Percentiles rank a stretch among this genome's conserved stretches.
phyloP scores from a whole-genome alignment of 1,140 invertebrate genomes.

The Sminthurinus signatus region DNA sequence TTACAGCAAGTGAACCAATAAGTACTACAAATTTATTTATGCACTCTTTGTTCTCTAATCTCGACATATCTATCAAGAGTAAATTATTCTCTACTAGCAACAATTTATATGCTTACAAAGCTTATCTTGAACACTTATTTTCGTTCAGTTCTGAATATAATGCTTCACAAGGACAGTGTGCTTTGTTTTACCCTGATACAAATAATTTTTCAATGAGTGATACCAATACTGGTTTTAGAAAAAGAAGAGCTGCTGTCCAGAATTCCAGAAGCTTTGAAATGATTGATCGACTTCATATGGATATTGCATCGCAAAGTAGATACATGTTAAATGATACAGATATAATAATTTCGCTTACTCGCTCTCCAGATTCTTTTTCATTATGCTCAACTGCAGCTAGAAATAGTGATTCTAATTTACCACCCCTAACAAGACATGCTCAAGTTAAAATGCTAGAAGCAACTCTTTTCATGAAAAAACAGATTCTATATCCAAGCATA shows the following conservation, averaged over 20 bases:
- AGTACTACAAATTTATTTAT: slow-evolving; percentile 17
- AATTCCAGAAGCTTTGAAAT: slow-evolving; percentile 18
- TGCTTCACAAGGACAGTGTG: slow-evolving; percentile 4
- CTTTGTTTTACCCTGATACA: slow-evolving; percentile 17
- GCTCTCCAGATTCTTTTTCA: slow-evolving; percentile 15
- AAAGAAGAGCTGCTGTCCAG: neutral
- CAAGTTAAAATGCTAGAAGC: slow-evolving; percentile 19
- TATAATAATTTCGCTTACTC: slow-evolving; percentile 18
- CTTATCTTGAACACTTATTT: slow-evolving; percentile 1
- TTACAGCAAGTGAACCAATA: slow-evolving; percentile 1
- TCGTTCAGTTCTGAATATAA: neutral
- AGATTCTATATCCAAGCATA: slow-evolving; percentile 20
- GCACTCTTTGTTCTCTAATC: slow-evolving; percentile 12
- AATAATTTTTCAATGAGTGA: neutral
- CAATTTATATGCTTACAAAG: slow-evolving; percentile 18
- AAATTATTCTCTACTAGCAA: neutral
- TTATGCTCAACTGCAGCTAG: neutral
- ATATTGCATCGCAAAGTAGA: slow-evolving; percentile 18
- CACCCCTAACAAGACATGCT: neutral
- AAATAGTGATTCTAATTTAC: neutral
- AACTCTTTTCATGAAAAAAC: slow-evolving; percentile 18
- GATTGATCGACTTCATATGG: slow-evolving; percentile 21
- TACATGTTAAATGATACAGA: slow-evolving; percentile 25
- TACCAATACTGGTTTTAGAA: slow-evolving; percentile 13
- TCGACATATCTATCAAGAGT: slow-evolving; percentile 1